A percentile compares a stretch with the other conserved stretches of the same genome.
phyloP scores from a whole-genome alignment of 2,888 invertebrate genomes.

The Chrysolina oricalcia region DNA sequence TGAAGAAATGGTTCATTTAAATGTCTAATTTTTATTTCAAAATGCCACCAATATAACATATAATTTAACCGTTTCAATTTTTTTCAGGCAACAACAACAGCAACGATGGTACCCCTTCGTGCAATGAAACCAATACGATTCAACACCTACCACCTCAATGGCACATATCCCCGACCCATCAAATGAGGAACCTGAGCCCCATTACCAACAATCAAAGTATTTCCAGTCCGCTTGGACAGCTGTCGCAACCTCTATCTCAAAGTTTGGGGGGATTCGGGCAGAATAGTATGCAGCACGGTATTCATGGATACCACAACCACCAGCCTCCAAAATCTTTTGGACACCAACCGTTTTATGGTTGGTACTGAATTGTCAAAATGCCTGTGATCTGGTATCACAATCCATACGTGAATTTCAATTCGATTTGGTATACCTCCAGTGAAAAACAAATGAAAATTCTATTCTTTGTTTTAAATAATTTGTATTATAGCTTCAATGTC shows the following conservation, averaged over 20 bases:
- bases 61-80: not conserved
- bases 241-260: slow-evolving; percentile 55
- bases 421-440: no score
- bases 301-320: slow-evolving; percentile 59
- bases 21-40: no score
- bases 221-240: slow-evolving; percentile 48
- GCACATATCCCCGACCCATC: slow-evolving; percentile 62
- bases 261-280: slow-evolving; percentile 59
- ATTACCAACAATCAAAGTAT: slow-evolving; percentile 53
- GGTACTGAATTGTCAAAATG: slow-evolving; percentile 57
- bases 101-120: slow-evolving; percentile 64
- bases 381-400: not conserved
- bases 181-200: slow-evolving; percentile 62
- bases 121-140: slow-evolving; percentile 63
- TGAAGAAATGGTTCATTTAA: no score
- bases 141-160: slow-evolving; percentile 67
- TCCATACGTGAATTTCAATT: not conserved
- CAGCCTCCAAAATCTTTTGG: slow-evolving; percentile 61
- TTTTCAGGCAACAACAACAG: slow-evolving; percentile 65
- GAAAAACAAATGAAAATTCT: no score
- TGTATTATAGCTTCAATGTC: no score
- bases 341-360: slow-evolving; percentile 64
- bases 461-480: no score
- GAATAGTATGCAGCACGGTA: slow-evolving; percentile 59
- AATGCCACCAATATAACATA: not conserved